Evolutionary conservation across 2,797 vertebrate genomes (phyloP), one percentile per base, ranked within the genome.

Genomic region (Rousettus madagascariensis): DNA sequence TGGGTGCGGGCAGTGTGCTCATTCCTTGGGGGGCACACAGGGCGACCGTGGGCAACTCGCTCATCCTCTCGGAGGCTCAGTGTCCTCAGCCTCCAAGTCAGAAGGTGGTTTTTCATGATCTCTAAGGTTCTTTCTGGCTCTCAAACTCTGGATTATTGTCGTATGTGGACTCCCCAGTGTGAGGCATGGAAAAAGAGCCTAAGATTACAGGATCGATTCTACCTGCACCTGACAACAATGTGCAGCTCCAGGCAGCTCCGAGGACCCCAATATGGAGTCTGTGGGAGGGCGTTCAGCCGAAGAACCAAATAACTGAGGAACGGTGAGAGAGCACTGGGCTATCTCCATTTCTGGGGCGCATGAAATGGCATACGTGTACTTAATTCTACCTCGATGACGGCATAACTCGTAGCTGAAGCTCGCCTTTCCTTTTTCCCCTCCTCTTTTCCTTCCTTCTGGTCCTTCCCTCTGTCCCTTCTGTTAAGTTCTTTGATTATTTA

Each of bases 271-370:
- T 2, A 12, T 0, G 28, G 86, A 9, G 38, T n/a, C 65, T 28
- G 49, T 1, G 41, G 41, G 13, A 53, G 71, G 86, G 10, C 0
- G 0, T 6, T 24, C 8, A n/a, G 20, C 72, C 65, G 0, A 0
- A 68, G 68, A 72, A 19, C 33, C 59, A 55, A 41, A 2, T 8
- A 8, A 28, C 46, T 0, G 53, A 43, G 74, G 38, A 13, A 11
- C 13, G 12, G 15, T 0, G 4, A 41, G 68, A 22, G n/a, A 57
- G 33, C 33, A 36, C 19, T 0, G 4, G 15, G 41, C 30, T 0
- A 0, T 19, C 17, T 13, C 71, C n/a, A 1, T 3, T 2, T 38
- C 5, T 0, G 28, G 49, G 19, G 51, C 0, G 0, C 5, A 2
- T 0, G 53, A 3, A 15, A 6, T 8, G 30, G 53, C 13, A 13